Conservation (phyloP, 2,113 vertebrate species). For the Tragulus kanchil region DNA sequence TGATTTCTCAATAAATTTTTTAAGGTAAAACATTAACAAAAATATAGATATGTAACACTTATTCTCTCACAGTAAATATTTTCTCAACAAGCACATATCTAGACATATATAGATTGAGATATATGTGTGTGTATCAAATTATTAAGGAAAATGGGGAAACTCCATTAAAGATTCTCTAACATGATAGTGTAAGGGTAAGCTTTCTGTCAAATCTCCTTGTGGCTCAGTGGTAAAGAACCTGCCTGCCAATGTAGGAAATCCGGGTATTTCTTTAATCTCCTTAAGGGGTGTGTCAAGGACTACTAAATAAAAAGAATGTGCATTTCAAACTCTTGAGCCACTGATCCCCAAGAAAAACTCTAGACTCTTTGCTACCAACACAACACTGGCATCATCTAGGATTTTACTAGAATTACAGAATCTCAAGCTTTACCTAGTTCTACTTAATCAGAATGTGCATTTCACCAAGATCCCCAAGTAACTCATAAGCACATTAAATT, state of each 20-base stretch:
- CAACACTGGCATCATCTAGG: not conserved
- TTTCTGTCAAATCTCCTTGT: not conserved
- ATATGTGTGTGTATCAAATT: not conserved
- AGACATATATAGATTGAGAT: not conserved
- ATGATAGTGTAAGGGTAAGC: not conserved
- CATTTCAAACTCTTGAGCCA: too few species aligned
- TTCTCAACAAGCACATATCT: not conserved
- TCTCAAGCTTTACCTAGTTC: not conserved
- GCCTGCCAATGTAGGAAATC: not conserved
- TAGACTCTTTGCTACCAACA: too few species aligned
- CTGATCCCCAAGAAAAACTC: too few species aligned
- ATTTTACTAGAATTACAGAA: not conserved
- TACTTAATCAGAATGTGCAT: constrained; percentile 48
- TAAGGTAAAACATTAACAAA: not conserved
- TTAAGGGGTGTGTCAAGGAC: too few species aligned
- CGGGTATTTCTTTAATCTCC: too few species aligned
- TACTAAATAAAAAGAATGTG: too few species aligned
- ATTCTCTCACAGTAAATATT: not conserved
- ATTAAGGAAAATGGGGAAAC: not conserved
- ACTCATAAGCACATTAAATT: constrained; percentile 30
- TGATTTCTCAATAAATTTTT: not conserved
- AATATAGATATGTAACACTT: not conserved
- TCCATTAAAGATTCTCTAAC: not conserved
- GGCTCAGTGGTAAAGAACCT: not conserved
- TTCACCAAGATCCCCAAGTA: constrained; percentile 48